These are phyloP conservation scores for Hemibagrus guttatus DNA, from an alignment of 2,797 vertebrate genomes.

Conservation along the genomic window DNA sequence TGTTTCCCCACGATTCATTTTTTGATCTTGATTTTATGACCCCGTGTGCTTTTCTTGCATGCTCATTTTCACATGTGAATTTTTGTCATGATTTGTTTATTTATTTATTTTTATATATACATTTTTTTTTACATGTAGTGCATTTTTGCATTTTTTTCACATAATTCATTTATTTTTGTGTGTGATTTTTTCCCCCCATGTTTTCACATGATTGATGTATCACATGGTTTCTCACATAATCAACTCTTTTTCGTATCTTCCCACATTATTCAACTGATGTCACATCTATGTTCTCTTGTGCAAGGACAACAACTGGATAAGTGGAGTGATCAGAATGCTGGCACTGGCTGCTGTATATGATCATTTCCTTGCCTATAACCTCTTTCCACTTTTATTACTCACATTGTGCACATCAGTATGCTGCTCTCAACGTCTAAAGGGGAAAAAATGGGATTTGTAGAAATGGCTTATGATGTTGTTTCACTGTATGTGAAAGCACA, in stretches of 20 bases:
- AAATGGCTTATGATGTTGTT: slow-evolving; percentile 4
- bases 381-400: background rate
- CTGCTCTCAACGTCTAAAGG: background rate
- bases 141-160: background rate
- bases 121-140: background rate
- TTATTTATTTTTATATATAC: background rate
- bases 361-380: background rate
- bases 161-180: background rate
- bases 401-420: slow-evolving; percentile 3
- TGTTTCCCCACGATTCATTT: background rate
- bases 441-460: background rate
- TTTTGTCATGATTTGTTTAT: background rate
- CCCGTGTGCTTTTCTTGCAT: background rate
- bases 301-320: background rate
- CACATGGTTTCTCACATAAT: background rate
- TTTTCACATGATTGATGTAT: no score
- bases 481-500: slow-evolving; percentile 8
- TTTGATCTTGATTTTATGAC: no score
- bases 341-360: background rate
- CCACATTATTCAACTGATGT: background rate
- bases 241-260: background rate
- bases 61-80: background rate
- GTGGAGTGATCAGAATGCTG: background rate
- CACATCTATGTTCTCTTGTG: background rate
- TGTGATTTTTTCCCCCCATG: no score